Evolutionary conservation across 2,888 invertebrate genomes (phyloP).

Genomic region (Baccha elongata): DNA sequence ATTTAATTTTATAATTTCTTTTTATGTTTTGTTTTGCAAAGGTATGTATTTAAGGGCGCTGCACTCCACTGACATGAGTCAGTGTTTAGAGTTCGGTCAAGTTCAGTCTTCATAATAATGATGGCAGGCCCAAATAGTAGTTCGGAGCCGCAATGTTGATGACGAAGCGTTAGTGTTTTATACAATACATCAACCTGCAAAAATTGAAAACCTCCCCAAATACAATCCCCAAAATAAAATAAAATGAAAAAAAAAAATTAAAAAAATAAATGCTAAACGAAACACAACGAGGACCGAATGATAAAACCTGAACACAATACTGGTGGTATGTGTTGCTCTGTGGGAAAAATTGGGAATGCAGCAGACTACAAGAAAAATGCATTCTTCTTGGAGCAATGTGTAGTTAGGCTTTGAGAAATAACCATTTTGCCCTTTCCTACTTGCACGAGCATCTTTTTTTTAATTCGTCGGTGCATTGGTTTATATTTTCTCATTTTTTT

Average conservation of each 20-base stretch:
- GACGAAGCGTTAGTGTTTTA: conserved; percentile 45
- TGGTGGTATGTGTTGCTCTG: conserved; percentile 60
- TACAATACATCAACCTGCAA: conserved; percentile 65
- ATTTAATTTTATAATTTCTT: too few species aligned
- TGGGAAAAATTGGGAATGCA: conserved; percentile 73
- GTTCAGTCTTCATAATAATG: conserved; percentile 34
- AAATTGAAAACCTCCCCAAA: conserved; percentile 71
- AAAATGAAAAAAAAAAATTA: not conserved
- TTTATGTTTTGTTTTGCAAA: too few species aligned
- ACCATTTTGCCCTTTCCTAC: conserved; percentile 70
- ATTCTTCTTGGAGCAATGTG: conserved; percentile 50
- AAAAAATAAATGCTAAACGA: conserved; percentile 20
- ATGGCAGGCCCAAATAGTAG: not conserved
- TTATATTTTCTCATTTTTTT: conserved; percentile 67
- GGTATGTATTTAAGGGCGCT: not conserved
- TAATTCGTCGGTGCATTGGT: conserved; percentile 50
- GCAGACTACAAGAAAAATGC: conserved; percentile 68
- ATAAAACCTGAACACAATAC: conserved; percentile 64
- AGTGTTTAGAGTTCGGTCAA: conserved; percentile 39
- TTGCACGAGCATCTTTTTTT: conserved; percentile 68
- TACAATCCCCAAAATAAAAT: conserved; percentile 30
- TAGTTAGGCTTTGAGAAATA: conserved; percentile 36
- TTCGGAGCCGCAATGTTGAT: conserved; percentile 42
- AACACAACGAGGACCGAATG: conserved; percentile 63
- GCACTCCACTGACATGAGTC: conserved; percentile 59